Base-by-base conservation (phyloP, 2,797 vertebrate species). In the Semaprochilodus insignis region DNA sequence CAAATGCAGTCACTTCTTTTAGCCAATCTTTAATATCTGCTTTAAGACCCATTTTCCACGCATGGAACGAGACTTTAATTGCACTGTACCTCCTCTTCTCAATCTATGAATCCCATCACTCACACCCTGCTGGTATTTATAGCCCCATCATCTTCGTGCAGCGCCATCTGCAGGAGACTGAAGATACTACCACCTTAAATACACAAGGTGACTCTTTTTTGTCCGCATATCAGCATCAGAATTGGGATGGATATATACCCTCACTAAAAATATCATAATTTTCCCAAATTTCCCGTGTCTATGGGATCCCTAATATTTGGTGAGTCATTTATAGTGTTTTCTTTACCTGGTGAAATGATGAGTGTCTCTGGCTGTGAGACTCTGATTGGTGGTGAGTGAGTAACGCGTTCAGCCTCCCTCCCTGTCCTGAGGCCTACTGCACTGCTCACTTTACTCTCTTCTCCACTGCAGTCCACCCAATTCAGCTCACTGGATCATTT, bases 381-480 rank as follows among this genome's bases (percentile, higher is more conserved):
- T 40, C 7, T 36, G 54, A n/a, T 16, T 74, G 72, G 17, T 57
- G 16, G 54, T 34, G 55, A n/a, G 54, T 72, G 81, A 82, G 27
- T 40, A 82, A 77, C 0, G 6, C 59, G 27, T 40, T 60, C 17
- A 40, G 23, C 21, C 34, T 36, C 31, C 31, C 73, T 59, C 55
- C 73, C 73, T 36, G 6, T 72, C 25, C 40, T 25, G 27, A 72
- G 69, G 59, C 51, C 7, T 57, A 11, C 60, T 44, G 13, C 10
- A 59, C 16, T 4, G 5, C 36, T 72, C 48, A 74, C 25, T 55
- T 63, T 48, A n/a, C 2, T 52, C 10, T 17, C 65, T 74, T 17
- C 17, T 48, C n/a, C 19, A 27, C 17, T 44, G 19, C 66, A 8
- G 25, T 31, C 55, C 36, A 76, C 73, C 57, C 60, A 54, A 70